Base-by-base conservation (phyloP, 2,113 vertebrate genomes). In the Bungarus multicinctus region DNA sequence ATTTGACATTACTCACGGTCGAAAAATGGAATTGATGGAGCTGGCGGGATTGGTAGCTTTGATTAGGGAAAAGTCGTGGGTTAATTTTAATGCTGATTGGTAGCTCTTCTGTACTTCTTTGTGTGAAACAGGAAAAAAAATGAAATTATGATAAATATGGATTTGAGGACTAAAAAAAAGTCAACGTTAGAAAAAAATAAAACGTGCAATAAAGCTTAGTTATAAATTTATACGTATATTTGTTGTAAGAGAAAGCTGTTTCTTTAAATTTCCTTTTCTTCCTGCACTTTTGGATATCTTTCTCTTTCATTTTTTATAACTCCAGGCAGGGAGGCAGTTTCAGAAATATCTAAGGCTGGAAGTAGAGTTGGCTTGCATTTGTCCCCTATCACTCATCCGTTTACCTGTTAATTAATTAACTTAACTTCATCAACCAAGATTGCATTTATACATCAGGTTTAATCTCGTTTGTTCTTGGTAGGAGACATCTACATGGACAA, bases 341-440 rank as follows among this genome's bases (percentile, higher is more conserved):
- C 90, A 92, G 94, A 95, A 94, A 85, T 91, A 95, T 88, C 87
- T 95, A 2, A 1, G 27, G 81, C 88, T 93, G 94, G 74, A 81
- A 81, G n/a, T 20, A 22, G 18, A 22, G 6, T 81, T 81, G 34
- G 74, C 34, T 43, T 20, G 74, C 34, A 81, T 43, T 39, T 81
- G 34, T 81, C 34, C 34, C 7, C 34, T 81, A 22, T 39, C 74
- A 43, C 18, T 7, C 34, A 81, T 39, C 34, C 8, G 74, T 34
- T 81, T 81, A 43, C 0, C 34, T 81, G 34, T 18, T 74, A 60
- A 30, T 60, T 27, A 30, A 64, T 69, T 64, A 39, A 74, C 5
- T 74, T 81, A 81, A 81, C 34, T 81, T 34, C 74, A 43, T 81
- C 34, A 81, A 43, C 34, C 74, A 43, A 7, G 34, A 43, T 39